These are phyloP conservation scores for Drosophila barbarae DNA, from an alignment of 2,888 invertebrate genomes.

Conservation along the genomic window DNA sequence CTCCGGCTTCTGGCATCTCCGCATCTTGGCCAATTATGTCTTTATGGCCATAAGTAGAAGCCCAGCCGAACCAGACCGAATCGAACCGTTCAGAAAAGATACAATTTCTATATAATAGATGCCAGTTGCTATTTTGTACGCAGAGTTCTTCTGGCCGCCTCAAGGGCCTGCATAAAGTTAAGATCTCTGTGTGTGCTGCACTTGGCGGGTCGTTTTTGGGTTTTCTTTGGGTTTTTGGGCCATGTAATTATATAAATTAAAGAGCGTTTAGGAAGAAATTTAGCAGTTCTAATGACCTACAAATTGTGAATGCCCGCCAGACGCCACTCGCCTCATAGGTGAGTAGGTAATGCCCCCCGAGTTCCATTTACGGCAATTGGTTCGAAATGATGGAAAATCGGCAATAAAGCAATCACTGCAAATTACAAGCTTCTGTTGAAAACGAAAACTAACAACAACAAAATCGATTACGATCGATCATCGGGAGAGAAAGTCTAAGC, in stretches of 20 bases:
- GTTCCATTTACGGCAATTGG: constrained; percentile 37
- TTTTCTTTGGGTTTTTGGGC: constrained; percentile 21
- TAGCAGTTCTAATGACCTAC: constrained; percentile 66
- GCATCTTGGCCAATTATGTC: constrained; percentile 43
- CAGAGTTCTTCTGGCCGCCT: constrained; percentile 1
- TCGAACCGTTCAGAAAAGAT: not conserved
- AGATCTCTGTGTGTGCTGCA: constrained; percentile 23
- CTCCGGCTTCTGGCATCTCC: constrained; percentile 2
- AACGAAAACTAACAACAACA: constrained; percentile 43
- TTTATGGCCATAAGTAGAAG: constrained; percentile 40
- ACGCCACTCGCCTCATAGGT: constrained; percentile 1
- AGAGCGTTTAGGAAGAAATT: constrained; percentile 54
- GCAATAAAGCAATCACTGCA: constrained; percentile 54
- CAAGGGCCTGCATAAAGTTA: constrained; percentile 24
- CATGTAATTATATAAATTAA: constrained; percentile 64
- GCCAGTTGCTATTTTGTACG: not conserved
- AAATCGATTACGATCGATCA: constrained; percentile 14
- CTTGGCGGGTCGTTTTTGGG: constrained; percentile 22
- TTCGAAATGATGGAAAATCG: constrained; percentile 35
- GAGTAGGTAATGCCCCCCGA: constrained; percentile 28
- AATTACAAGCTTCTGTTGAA: constrained; percentile 64
- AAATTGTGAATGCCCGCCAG: constrained; percentile 41
- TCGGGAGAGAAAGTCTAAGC: constrained; percentile 21
- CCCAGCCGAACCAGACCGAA: constrained; percentile 19
- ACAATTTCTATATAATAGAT: not conserved